phyloP scores from a whole-genome alignment of 2,888 invertebrate genomes.

The Lasioglossum morio region DNA sequence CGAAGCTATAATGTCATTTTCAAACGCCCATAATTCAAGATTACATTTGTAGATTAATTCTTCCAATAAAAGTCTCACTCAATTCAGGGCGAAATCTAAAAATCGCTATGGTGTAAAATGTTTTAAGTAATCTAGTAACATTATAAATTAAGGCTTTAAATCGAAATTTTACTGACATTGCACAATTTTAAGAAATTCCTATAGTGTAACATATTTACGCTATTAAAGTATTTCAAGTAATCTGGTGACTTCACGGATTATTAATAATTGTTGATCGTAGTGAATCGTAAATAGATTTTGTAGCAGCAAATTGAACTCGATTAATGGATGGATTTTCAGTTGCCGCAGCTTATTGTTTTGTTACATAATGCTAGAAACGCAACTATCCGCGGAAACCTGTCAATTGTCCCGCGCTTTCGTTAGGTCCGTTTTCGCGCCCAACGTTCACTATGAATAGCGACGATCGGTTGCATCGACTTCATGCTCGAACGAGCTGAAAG shows the following conservation, averaged over 20 bases:
- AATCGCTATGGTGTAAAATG: background rate
- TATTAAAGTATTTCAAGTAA: background rate
- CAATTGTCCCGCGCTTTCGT: conserved; percentile 5
- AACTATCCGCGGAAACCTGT: background rate
- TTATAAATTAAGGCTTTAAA: background rate
- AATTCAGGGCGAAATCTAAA: background rate
- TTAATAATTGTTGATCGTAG: background rate
- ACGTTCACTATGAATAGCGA: conserved; percentile 42
- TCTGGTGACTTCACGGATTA: no score
- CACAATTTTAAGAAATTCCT: background rate
- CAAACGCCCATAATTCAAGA: background rate
- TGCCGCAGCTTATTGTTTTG: background rate
- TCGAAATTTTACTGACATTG: background rate
- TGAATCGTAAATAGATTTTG: background rate
- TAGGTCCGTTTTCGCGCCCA: conserved; percentile 14
- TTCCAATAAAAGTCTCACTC: background rate
- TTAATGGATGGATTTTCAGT: background rate
- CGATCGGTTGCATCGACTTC: conserved; percentile 54
- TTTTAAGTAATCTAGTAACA: background rate
- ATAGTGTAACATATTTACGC: background rate
- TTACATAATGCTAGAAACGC: conserved; percentile 4
- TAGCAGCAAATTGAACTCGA: background rate
- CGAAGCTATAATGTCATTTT: background rate
- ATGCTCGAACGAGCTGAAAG: conserved; percentile 45
- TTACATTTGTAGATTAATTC: background rate